phyloP scores from a whole-genome alignment of 30 jellyfish, hydroid and myxozoan genomes.

The Chironex yamaguchii region DNA sequence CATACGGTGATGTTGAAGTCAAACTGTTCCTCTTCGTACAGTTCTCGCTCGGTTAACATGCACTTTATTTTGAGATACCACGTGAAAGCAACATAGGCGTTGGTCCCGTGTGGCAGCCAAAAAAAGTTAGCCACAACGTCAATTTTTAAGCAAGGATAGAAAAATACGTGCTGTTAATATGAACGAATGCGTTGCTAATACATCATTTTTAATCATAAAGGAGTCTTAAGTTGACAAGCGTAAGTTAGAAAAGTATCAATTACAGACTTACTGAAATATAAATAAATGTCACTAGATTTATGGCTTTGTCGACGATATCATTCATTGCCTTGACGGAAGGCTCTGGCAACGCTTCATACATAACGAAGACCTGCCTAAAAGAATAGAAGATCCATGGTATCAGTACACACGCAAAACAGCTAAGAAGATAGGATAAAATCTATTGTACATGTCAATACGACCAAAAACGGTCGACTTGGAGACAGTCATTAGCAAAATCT shows the following conservation, averaged over 20 bases:
- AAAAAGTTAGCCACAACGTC: not conserved
- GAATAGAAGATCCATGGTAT: not conserved
- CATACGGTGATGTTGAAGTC: too few species aligned
- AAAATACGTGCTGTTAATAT: not conserved
- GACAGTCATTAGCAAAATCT: too few species aligned
- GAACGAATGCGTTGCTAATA: too few species aligned
- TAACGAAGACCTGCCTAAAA: slow-evolving; percentile 94
- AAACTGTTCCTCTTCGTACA: too few species aligned
- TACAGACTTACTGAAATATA: slow-evolving; percentile 79
- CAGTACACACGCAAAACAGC: too few species aligned
- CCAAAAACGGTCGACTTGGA: too few species aligned
- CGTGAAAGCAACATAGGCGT: too few species aligned
- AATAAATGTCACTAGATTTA: slow-evolving; percentile 81
- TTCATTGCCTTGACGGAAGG: slow-evolving; percentile 83
- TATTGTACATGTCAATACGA: too few species aligned
- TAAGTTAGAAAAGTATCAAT: not conserved
- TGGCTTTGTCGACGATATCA: slow-evolving; percentile 85
- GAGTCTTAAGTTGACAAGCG: not conserved
- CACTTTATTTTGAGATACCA: too few species aligned
- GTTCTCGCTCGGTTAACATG: too few species aligned
- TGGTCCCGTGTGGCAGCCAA: not conserved
- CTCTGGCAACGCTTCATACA: slow-evolving; percentile 96
- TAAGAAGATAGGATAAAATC: too few species aligned
- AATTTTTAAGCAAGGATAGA: not conserved
- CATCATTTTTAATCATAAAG: not conserved